Percentiles rank a stretch among this genome's conserved stretches.
phyloP scores from a whole-genome alignment of 2,113 vertebrate species.

The Lagopus muta region DNA sequence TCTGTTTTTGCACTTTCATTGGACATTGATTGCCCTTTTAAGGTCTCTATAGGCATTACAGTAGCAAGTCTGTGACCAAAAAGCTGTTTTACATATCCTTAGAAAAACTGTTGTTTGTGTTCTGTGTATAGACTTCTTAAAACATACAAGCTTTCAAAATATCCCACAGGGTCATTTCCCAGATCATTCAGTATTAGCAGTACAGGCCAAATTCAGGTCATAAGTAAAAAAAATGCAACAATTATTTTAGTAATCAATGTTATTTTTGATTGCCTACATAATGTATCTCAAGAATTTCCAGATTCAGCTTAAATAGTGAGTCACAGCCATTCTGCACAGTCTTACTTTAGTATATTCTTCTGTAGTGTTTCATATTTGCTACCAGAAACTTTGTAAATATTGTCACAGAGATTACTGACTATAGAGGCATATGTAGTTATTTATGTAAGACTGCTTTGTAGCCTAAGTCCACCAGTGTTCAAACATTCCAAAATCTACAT shows the following conservation, averaged over 20 bases:
- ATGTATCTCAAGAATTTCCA: neutral
- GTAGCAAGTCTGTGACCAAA: neutral
- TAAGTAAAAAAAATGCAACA: neutral
- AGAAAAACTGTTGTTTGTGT: neutral
- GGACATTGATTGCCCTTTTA: neutral
- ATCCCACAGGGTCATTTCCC: neutral
- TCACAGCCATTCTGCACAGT: neutral
- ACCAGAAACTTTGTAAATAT: neutral
- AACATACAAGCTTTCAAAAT: neutral
- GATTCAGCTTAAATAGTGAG: neutral
- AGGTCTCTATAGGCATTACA: neutral
- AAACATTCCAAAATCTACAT: neutral
- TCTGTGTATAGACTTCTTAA: neutral
- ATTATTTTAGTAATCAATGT: neutral
- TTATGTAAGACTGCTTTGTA: neutral
- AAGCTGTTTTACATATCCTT: neutral
- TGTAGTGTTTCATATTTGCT: neutral
- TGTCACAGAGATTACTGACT: neutral
- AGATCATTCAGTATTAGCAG: neutral
- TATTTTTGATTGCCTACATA: neutral
- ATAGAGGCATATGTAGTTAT: neutral
- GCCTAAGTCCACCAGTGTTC: neutral
- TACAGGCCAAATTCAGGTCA: neutral
- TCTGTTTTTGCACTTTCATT: neutral
- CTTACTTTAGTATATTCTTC: neutral